Conservation (phyloP, 1,140 invertebrate genomes). For the Lutraria rhynchaena region DNA sequence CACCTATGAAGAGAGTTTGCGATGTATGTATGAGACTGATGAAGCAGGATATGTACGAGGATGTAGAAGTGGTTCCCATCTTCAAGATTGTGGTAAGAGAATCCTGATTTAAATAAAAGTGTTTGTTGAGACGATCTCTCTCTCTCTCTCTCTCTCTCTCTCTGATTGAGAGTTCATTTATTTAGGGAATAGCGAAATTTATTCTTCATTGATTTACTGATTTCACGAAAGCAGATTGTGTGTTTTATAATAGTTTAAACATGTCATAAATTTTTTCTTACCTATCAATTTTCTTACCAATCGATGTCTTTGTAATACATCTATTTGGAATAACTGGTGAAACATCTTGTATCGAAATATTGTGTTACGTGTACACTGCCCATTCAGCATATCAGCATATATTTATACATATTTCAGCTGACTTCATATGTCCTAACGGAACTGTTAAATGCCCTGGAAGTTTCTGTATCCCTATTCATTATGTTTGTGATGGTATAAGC, state of each 20-base stretch:
- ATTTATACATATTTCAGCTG: conserved; percentile 3
- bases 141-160: too few relatives aligned
- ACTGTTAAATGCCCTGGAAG: conserved; percentile 59
- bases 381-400: neutral
- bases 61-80: conserved; percentile 25
- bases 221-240: too few relatives aligned
- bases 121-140: too few relatives aligned
- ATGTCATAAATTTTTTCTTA: too few relatives aligned
- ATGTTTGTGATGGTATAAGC: conserved; percentile 67
- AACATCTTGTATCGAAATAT: too few relatives aligned
- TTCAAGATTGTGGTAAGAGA: conserved; percentile 20
- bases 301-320: neutral
- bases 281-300: neutral
- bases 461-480: conserved; percentile 60
- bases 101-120: too few relatives aligned
- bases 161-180: too few relatives aligned
- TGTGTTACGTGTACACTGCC: neutral
- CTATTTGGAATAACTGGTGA: neutral
- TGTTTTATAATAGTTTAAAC: too few relatives aligned
- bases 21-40: conserved; percentile 15
- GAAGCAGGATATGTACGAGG: neutral
- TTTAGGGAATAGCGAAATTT: too few relatives aligned
- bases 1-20: neutral
- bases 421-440: conserved; percentile 37
- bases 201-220: too few relatives aligned